Evolutionary conservation across 2,888 invertebrate genomes (phyloP).

Genomic region (Laothoe populi): DNA sequence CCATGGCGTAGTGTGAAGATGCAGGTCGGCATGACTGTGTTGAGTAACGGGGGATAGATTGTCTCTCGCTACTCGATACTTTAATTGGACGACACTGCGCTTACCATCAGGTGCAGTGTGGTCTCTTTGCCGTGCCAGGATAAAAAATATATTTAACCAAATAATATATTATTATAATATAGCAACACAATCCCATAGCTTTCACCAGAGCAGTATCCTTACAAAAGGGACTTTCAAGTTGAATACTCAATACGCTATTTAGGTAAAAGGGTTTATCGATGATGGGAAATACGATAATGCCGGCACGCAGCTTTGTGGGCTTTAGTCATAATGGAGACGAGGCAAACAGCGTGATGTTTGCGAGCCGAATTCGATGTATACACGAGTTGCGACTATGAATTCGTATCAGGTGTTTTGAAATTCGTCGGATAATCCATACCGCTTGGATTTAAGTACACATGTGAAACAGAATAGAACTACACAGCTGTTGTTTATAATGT

Average conservation of each 20-base stretch:
- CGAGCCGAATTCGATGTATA: conserved; percentile 27
- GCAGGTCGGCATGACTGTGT: too few relatives aligned
- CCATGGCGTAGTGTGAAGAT: too few relatives aligned
- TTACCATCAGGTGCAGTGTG: too few relatives aligned
- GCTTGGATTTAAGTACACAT: neutral
- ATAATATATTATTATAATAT: neutral
- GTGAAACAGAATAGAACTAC: neutral
- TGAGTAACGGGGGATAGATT: too few relatives aligned
- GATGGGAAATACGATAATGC: conserved; percentile 65
- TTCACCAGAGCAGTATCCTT: neutral
- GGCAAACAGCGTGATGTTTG: conserved; percentile 50
- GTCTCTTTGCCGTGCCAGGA: too few relatives aligned
- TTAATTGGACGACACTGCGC: too few relatives aligned
- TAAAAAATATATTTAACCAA: neutral
- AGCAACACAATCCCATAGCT: conserved; percentile 1
- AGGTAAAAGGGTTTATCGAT: conserved; percentile 75
- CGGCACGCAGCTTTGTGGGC: conserved; percentile 54
- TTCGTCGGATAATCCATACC: neutral
- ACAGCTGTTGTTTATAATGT: neutral
- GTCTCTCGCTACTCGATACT: too few relatives aligned
- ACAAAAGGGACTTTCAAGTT: conserved; percentile 40
- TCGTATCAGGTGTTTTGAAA: conserved; percentile 18
- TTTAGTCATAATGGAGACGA: conserved; percentile 58
- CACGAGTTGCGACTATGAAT: neutral
- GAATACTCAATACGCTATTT: conserved; percentile 71